A percentile compares a stretch with the other conserved stretches of the same genome.
Evolutionary conservation across 2,797 vertebrate genomes (phyloP).

Genomic region (Cottoperca gobio): DNA sequence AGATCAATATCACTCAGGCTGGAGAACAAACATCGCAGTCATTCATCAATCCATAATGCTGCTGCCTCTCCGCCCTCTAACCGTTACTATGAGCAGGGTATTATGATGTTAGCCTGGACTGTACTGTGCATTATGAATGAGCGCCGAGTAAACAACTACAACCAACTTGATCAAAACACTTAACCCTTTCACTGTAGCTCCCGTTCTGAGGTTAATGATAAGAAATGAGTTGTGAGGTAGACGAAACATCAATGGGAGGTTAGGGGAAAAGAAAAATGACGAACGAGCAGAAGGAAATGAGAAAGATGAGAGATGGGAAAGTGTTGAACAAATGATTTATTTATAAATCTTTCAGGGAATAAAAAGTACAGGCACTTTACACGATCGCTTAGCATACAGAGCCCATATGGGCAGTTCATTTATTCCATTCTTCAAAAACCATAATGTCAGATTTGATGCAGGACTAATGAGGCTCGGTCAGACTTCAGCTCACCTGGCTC

Average conservation of each 20-base stretch:
- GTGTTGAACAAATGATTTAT: conserved; percentile 69
- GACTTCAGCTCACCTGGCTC: conserved; percentile 52
- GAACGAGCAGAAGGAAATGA: conserved; percentile 61
- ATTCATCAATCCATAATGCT: conserved; percentile 75
- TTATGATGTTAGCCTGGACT: conserved; percentile 56
- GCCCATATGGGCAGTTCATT: conserved; percentile 43
- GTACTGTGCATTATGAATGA: conserved; percentile 65
- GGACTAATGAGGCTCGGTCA: conserved; percentile 65
- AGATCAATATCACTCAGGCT: conserved; percentile 76
- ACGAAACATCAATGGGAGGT: conserved; percentile 28
- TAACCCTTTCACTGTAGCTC: conserved; percentile 38
- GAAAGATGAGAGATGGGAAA: conserved; percentile 70
- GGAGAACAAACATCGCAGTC: conserved; percentile 70
- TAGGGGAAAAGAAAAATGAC: conserved; percentile 30
- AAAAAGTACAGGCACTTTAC: conserved; percentile 67
- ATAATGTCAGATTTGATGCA: conserved; percentile 53
- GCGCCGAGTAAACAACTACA: conserved; percentile 46
- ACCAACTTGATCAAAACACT: conserved; percentile 50
- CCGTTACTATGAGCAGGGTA: conserved; percentile 45
- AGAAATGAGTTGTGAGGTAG: conserved; percentile 8
- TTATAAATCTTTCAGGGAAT: conserved; percentile 56
- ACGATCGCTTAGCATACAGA: conserved; percentile 44
- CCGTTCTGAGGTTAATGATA: conserved; percentile 34
- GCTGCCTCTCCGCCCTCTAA: conserved; percentile 67
- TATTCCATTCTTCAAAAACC: conserved; percentile 45